Percentiles rank a stretch among this genome's conserved stretches.
Conservation (phyloP, 2,888 invertebrate genomes). For the Hydroisotoma schaefferi region DNA sequence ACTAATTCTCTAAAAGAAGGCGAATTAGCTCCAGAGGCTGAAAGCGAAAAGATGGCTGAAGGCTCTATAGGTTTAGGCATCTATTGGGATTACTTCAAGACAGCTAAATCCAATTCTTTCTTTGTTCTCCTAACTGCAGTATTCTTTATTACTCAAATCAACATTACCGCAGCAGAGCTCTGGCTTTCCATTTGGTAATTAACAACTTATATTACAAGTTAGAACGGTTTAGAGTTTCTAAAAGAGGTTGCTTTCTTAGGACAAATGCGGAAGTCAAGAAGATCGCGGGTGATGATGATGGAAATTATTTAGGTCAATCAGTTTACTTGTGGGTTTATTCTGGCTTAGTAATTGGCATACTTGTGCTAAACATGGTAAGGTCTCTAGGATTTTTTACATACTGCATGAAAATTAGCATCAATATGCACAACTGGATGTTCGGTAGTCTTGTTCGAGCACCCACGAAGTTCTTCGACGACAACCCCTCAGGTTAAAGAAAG, state of each 20-base stretch:
- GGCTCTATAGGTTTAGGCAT: slow-evolving; percentile 32
- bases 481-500: slow-evolving; percentile 29
- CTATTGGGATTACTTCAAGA: slow-evolving; percentile 54
- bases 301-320: slow-evolving; percentile 4
- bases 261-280: slow-evolving; percentile 24
- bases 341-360: slow-evolving; percentile 13
- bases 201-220: slow-evolving; percentile 17
- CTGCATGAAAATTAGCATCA: slow-evolving; percentile 28
- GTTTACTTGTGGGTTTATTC: slow-evolving; percentile 15
- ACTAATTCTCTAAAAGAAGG: no score
- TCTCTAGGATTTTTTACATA: slow-evolving; percentile 26
- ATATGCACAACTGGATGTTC: slow-evolving; percentile 37
- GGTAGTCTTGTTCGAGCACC: slow-evolving; percentile 29
- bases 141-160: slow-evolving; percentile 60
- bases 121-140: slow-evolving; percentile 57
- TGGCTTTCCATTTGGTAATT: slow-evolving; percentile 71
- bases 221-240: neutral
- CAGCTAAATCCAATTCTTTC: slow-evolving; percentile 21
- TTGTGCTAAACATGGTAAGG: slow-evolving; percentile 13
- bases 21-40: neutral
- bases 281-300: slow-evolving; percentile 1
- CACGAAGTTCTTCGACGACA: slow-evolving; percentile 34
- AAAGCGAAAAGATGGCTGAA: slow-evolving; percentile 29
- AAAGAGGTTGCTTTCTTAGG: slow-evolving; percentile 8
- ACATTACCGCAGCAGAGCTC: slow-evolving; percentile 66